Conservation (phyloP, 2,888 invertebrate species). For the Oegoconia quadripuncta region DNA sequence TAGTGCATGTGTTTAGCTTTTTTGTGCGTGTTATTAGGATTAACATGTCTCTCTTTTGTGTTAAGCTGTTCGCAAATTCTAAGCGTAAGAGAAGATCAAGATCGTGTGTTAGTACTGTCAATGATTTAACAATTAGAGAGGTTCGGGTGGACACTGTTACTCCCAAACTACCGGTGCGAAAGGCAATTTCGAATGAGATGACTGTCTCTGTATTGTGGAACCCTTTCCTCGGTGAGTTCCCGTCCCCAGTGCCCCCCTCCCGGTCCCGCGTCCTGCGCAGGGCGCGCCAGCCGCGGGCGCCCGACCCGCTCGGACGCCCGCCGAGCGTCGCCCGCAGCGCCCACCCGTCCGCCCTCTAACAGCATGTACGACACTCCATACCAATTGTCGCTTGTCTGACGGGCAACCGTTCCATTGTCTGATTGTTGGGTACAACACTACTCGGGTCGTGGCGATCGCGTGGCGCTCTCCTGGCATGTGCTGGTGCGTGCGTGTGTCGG, state of each 20-base stretch:
- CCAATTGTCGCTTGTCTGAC: slow-evolving; percentile 80
- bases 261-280: slow-evolving; percentile 26
- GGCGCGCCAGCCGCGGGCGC: slow-evolving; percentile 26
- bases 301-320: slow-evolving; percentile 35
- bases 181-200: slow-evolving; percentile 34
- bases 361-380: slow-evolving; percentile 77
- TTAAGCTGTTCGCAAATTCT: slow-evolving; percentile 48
- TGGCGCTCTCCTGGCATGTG: slow-evolving; percentile 69
- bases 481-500: slow-evolving; percentile 36
- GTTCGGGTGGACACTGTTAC: slow-evolving; percentile 70
- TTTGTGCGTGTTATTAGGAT: slow-evolving; percentile 51
- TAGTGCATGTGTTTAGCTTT: slow-evolving; percentile 62
- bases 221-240: slow-evolving; percentile 29
- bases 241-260: slow-evolving; percentile 26
- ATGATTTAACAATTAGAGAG: slow-evolving; percentile 29
- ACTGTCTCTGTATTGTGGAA: slow-evolving; percentile 27
- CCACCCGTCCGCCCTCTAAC: slow-evolving; percentile 71
- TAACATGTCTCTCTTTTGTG: slow-evolving; percentile 57
- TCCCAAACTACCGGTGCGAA: slow-evolving; percentile 40
- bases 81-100: slow-evolving; percentile 40
- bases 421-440: slow-evolving; percentile 81
- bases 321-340: slow-evolving; percentile 41
- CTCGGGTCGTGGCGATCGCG: slow-evolving; percentile 78
- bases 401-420: slow-evolving; percentile 81
- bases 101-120: slow-evolving; percentile 47